Base-by-base conservation (phyloP, 2,797 vertebrate genomes). In the Eulemur coronatus region DNA sequence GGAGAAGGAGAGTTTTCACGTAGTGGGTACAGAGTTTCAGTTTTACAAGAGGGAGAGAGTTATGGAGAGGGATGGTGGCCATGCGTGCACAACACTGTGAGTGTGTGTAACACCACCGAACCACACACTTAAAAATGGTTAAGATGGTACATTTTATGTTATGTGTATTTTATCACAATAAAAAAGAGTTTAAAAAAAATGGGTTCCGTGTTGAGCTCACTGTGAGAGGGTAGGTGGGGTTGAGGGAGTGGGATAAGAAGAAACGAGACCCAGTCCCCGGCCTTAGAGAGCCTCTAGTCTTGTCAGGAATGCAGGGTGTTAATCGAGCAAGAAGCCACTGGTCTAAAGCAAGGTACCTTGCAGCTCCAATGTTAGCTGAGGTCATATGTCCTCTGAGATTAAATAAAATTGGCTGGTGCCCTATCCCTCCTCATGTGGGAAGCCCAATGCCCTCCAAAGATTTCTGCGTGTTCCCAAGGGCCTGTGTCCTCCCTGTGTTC, bases 331-430 rank as follows among this genome's bases (percentile, higher is more conserved):
- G 69, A 80, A 87, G 61, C 72, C 61, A 28, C 4, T 17, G 30
- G 5, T 22, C 8, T 12, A 63, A 80, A 9, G 38, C 61, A 93
- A 57, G 61, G 30, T 18, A 90, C 69, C 30, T 59, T 38, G 15
- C 43, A 72, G 69, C 46, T 22, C 52, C 55, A 38, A 2, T 52
- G 76, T 61, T 55, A 94, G 65, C 81, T 84, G 57, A 95, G 41
- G 61, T 48, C 76, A 9, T 12, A 5, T 0, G 88, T 55, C 85
- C 82, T 97, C 67, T 75, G 78, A 78, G 67, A 84, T 50, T n/a
- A 94, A 63, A 89, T 24, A 30, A 72, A 43, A 46, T 28, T 95
- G 92, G 26, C n/a, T 38, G 28, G 72, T 82, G 9, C 55, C 63
- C 26, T 61, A 14, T 14, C 15, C 84, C 28, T 33, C 14, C 38